Evolutionary conservation across 2,888 invertebrate genomes (phyloP).

Genomic region (Fragum fragum): DNA sequence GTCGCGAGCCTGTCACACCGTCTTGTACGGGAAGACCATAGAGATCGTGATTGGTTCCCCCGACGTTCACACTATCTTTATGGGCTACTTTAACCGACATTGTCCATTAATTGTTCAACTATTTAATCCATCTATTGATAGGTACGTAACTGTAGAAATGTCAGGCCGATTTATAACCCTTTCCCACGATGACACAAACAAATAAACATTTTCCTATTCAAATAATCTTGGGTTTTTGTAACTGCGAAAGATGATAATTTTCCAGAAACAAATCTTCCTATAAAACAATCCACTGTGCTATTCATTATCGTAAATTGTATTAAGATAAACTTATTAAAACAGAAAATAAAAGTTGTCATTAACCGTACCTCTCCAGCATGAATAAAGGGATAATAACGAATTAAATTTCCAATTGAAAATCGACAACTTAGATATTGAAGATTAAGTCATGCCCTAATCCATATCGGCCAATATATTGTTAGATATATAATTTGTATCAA

Average conservation of each 20-base stretch:
- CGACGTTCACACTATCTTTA: background rate
- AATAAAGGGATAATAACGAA: slow-evolving; percentile 21
- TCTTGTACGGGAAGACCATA: slow-evolving; percentile 51
- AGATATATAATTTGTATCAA: background rate
- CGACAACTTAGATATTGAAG: background rate
- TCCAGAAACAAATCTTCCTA: no score
- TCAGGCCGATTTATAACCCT: slow-evolving; percentile 6
- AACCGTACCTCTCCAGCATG: background rate
- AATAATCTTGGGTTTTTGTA: no score
- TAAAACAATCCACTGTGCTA: background rate
- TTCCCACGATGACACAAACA: background rate
- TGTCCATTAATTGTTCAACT: background rate
- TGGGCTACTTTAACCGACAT: slow-evolving; percentile 19
- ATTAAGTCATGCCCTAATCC: slow-evolving; percentile 27
- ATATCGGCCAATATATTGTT: background rate
- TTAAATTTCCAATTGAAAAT: slow-evolving; percentile 25
- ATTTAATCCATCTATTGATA: background rate
- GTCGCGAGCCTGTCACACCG: background rate
- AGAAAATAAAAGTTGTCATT: background rate
- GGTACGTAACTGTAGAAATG: slow-evolving; percentile 3
- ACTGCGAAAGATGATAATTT: no score
- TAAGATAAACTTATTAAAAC: no score
- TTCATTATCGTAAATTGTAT: no score
- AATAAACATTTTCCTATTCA: no score
- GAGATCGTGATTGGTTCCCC: slow-evolving; percentile 18